A percentile compares a stretch with the other conserved stretches of the same genome.
Evolutionary conservation across 2,113 vertebrate species (phyloP).

Genomic region (Sturnus vulgaris): DNA sequence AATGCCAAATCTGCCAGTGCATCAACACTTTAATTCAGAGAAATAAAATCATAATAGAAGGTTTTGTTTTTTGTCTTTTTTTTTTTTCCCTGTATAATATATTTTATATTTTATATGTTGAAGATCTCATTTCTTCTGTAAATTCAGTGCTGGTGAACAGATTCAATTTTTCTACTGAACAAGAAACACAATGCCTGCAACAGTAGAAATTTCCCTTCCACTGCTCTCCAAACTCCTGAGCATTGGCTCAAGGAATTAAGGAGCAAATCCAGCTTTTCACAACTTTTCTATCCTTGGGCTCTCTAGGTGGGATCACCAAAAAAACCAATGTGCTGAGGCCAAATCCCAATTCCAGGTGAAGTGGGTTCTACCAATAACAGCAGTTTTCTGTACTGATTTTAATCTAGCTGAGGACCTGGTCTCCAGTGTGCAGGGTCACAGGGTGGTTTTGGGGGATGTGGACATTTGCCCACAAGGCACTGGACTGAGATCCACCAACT

Average conservation of each 20-base stretch:
- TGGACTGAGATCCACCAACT: constrained; percentile 43
- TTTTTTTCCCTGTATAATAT: neutral
- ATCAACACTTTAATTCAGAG: neutral
- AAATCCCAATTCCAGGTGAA: neutral
- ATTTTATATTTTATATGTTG: neutral
- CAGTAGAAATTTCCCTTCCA: neutral
- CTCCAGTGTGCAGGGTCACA: neutral
- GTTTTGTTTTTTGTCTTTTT: no score
- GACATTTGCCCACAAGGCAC: constrained; percentile 23
- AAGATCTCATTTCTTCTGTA: neutral
- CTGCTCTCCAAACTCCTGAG: neutral
- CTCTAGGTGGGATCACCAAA: neutral
- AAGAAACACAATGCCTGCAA: neutral
- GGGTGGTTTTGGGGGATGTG: neutral
- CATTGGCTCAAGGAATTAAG: neutral
- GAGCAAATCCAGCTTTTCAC: neutral
- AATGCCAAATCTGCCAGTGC: neutral
- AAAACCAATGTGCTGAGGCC: neutral
- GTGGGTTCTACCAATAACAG: neutral
- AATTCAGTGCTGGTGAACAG: constrained; percentile 18
- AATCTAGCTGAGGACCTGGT: neutral
- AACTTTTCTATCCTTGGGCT: neutral
- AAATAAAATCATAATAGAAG: neutral
- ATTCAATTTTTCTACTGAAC: neutral
- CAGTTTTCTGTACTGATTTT: neutral